Evolutionary conservation across 2,797 vertebrate genomes (phyloP).

Genomic region (Crax fasciolata): DNA sequence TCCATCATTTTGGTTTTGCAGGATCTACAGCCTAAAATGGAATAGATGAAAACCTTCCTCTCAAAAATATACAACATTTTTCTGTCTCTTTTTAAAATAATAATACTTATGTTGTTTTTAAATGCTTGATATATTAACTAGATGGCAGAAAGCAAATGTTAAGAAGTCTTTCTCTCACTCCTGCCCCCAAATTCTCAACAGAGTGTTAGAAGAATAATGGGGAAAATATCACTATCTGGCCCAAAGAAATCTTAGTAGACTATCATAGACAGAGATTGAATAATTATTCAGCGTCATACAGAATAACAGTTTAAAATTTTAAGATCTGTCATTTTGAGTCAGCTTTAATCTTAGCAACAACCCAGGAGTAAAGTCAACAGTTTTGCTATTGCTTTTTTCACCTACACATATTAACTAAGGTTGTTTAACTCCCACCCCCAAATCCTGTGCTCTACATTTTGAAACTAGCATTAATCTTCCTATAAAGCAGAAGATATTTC

Average conservation of each 20-base stretch:
- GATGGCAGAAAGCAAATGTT: neutral
- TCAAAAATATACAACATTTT: neutral
- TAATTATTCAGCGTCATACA: neutral
- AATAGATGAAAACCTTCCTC: neutral
- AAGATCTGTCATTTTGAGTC: neutral
- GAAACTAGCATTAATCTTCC: constrained; percentile 8
- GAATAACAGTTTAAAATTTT: neutral
- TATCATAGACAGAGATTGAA: neutral
- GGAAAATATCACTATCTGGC: neutral
- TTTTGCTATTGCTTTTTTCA: neutral
- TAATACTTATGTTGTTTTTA: neutral
- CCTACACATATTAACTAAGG: neutral
- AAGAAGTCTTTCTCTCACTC: neutral
- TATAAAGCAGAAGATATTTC: neutral
- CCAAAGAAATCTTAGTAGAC: neutral
- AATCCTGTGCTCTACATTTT: neutral
- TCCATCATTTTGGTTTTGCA: neutral
- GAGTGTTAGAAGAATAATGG: neutral
- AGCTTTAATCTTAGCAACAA: neutral
- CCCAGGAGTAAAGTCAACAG: neutral
- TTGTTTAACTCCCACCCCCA: neutral
- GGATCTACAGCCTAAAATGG: neutral
- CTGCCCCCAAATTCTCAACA: neutral
- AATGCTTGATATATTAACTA: neutral
- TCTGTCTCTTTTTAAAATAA: neutral